These are phyloP conservation scores for Andrena flavipes DNA, from an alignment of 2,888 invertebrate genomes.

Conservation along the genomic window DNA sequence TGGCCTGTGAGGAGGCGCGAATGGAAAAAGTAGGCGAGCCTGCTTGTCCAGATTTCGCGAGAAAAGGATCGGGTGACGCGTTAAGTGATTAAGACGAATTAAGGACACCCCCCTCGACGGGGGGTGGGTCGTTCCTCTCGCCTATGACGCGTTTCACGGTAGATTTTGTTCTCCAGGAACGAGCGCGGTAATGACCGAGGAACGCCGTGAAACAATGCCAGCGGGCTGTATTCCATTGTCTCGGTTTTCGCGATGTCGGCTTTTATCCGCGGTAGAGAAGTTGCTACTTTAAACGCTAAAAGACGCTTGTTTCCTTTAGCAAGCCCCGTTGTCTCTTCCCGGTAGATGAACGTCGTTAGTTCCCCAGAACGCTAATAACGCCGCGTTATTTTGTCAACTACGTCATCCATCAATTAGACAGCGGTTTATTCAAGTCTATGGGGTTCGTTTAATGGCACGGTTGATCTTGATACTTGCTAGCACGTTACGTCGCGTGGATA, in stretches of 20 bases:
- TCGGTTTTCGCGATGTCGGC: constrained; percentile 21
- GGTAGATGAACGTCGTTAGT: constrained; percentile 36
- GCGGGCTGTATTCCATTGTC: constrained; percentile 31
- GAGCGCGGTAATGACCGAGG: constrained; percentile 38
- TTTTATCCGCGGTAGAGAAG: constrained; percentile 34
- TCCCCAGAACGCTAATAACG: constrained; percentile 22
- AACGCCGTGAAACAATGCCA: constrained; percentile 44
- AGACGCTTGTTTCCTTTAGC: constrained; percentile 37
- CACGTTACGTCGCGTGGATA: no score
- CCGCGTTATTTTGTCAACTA: constrained; percentile 4
- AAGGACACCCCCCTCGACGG: constrained; percentile 19
- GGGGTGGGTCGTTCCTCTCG: background rate
- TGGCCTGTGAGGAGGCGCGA: constrained; percentile 50
- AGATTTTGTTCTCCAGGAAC: constrained; percentile 4
- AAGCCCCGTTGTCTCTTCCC: constrained; percentile 16
- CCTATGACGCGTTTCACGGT: constrained; percentile 23
- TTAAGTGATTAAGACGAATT: constrained; percentile 65
- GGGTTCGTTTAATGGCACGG: background rate
- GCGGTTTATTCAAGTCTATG: background rate
- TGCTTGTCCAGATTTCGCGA: constrained; percentile 19
- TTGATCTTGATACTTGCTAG: no score
- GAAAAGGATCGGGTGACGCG: constrained; percentile 33
- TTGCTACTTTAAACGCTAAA: constrained; percentile 28
- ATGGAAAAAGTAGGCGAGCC: constrained; percentile 25
- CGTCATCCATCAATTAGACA: background rate